phyloP scores from a whole-genome alignment of 92 coral and sea anemone species.

The Palythoa heliodiscus region DNA sequence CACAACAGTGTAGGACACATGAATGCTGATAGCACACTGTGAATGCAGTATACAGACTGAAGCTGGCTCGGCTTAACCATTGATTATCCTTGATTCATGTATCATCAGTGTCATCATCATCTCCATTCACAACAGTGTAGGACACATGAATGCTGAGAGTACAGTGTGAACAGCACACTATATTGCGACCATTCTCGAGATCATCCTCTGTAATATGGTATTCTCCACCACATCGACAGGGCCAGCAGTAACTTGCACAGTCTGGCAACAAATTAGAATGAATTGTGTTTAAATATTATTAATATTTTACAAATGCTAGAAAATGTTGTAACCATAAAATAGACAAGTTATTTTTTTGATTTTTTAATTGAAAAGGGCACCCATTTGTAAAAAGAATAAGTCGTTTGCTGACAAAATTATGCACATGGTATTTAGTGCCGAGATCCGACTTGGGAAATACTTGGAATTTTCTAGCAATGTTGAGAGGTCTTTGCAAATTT shows the following conservation, averaged over 20 bases:
- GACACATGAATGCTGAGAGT: conserved; percentile 79
- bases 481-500: too few relatives aligned
- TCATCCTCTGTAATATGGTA: conserved; percentile 78
- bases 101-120: background rate
- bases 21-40: conserved; percentile 73
- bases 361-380: too few relatives aligned
- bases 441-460: too few relatives aligned
- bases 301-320: background rate
- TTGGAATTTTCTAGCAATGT: too few relatives aligned
- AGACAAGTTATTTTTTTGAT: too few relatives aligned
- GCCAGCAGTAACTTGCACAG: conserved; percentile 63
- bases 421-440: too few relatives aligned
- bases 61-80: too few relatives aligned
- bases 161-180: conserved; percentile 88
- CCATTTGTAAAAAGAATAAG: too few relatives aligned
- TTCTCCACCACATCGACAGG: conserved; percentile 89
- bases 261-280: conserved; percentile 37
- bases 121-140: conserved; percentile 45
- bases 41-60: too few relatives aligned
- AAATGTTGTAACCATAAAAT: too few relatives aligned
- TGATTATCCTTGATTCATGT: background rate
- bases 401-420: too few relatives aligned
- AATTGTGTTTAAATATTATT: background rate
- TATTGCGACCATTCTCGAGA: conserved; percentile 74
- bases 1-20: conserved; percentile 55